These are phyloP conservation scores for Morelia viridis DNA, from an alignment of 2,797 vertebrate genomes.

Conservation along the genomic window DNA sequence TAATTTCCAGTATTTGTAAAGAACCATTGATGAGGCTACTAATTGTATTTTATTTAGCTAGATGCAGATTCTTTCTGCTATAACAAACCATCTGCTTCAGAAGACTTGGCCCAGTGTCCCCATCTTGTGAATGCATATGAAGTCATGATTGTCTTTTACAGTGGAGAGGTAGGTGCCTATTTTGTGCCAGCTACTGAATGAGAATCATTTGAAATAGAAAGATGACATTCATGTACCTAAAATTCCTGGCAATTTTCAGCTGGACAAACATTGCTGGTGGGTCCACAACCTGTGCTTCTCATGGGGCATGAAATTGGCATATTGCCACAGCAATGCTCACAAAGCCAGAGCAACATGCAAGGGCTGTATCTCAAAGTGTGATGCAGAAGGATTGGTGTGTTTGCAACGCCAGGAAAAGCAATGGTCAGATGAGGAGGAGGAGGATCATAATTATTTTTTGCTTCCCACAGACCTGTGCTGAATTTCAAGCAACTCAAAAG, in stretches of 20 bases:
- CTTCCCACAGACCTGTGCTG: not conserved
- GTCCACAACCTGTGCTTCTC: not conserved
- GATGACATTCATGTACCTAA: not conserved
- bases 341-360: not conserved
- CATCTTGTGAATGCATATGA: not conserved
- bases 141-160: not conserved
- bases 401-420: not conserved
- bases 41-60: not conserved
- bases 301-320: not conserved
- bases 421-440: not conserved
- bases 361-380: not conserved
- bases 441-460: not conserved
- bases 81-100: not conserved
- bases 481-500: conserved; percentile 10
- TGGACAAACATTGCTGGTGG: not conserved
- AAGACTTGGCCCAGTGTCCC: not conserved
- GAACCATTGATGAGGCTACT: not conserved
- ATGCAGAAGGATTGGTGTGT: not conserved
- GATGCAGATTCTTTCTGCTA: not conserved
- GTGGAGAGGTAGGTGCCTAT: not conserved
- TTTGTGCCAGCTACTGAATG: not conserved
- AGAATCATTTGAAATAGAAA: not conserved
- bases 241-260: not conserved
- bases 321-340: not conserved
- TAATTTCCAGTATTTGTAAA: not conserved